Base-by-base conservation (phyloP, 2,113 vertebrate genomes). In the Corythoichthys intestinalis region DNA sequence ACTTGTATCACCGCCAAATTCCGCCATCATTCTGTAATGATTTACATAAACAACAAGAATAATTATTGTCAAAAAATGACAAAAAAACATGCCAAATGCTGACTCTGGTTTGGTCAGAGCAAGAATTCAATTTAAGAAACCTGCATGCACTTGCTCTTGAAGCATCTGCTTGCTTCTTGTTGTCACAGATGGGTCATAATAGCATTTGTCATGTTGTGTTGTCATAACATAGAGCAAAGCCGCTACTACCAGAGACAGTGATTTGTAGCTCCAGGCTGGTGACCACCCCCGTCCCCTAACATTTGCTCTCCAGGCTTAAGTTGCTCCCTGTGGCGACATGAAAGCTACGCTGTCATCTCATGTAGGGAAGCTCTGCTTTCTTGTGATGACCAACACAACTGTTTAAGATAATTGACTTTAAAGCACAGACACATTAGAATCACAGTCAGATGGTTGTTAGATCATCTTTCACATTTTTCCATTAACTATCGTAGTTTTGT, bases 261-360 rank as follows among this genome's bases (percentile, higher is more conserved):
- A 84, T 86, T 85, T 70, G 85, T 81, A 63, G 64, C 38, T 73
- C 20, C 73, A 65, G 75, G 71, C 67, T 39, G 47, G 59, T 46
- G 63, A 2, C 50, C 73, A 56, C 54, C 73, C 73, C 66, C 81
- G 71, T 54, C 74, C 69, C 47, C 47, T 44, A 76, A 78, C 82
- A 82, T 86, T 89, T 89, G 75, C 72, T 83, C 81, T 63, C 60
- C 67, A 57, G 78, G 65, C 82, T 74, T 83, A 74, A 67, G 68
- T 78, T 68, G 78, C 66, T 69, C 82, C 82, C 85, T 73, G 76
- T 66, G 76, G 82, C 63, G 75, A 79, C 77, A 83, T 73, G 53
- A 81, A 78, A 84, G 71, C 38, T 38, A 20, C 64, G 14, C 71
- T 28, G 58, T 41, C 68, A 56, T 70, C 75, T 50, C 50, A 38